Evolutionary conservation across 2,888 invertebrate species (phyloP).

Genomic region (Calliopum simillimum): DNA sequence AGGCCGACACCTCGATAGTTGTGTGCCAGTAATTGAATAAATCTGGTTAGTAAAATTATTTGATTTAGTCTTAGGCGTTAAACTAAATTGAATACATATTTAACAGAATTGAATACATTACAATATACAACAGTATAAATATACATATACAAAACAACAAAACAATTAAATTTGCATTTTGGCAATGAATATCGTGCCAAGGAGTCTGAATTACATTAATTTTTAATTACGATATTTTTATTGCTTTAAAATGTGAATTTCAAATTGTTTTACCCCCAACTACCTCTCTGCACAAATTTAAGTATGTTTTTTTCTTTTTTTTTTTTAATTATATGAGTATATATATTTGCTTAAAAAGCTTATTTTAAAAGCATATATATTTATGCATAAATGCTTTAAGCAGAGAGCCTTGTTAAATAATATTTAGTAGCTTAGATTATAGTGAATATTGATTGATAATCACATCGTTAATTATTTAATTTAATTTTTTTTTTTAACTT

Average conservation of each 20-base stretch:
- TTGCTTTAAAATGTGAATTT: constrained; percentile 29
- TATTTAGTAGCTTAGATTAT: constrained; percentile 36
- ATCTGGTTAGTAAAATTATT: too few species aligned
- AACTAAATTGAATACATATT: too few species aligned
- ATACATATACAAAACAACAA: background rate
- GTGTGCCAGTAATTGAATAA: too few species aligned
- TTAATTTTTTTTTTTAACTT: constrained; percentile 43
- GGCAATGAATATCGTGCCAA: constrained; percentile 50
- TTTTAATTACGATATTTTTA: constrained; percentile 60
- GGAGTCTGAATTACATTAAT: constrained; percentile 68
- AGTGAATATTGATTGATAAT: constrained; percentile 34
- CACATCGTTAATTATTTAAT: constrained; percentile 24
- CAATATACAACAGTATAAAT: background rate
- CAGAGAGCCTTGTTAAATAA: constrained; percentile 32
- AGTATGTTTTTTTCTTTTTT: constrained; percentile 38
- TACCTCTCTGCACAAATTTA: constrained; percentile 28
- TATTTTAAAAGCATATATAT: constrained; percentile 16
- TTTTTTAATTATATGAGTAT: constrained; percentile 33
- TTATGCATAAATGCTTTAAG: constrained; percentile 15
- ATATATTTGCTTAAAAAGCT: constrained; percentile 24
- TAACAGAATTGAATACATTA: constrained; percentile 1
- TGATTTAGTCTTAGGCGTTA: too few species aligned
- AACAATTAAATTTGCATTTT: constrained; percentile 20
- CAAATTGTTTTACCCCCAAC: constrained; percentile 29
- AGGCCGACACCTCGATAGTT: too few species aligned